Base-by-base conservation (phyloP, 2,113 vertebrate genomes). In the Otus sunia region DNA sequence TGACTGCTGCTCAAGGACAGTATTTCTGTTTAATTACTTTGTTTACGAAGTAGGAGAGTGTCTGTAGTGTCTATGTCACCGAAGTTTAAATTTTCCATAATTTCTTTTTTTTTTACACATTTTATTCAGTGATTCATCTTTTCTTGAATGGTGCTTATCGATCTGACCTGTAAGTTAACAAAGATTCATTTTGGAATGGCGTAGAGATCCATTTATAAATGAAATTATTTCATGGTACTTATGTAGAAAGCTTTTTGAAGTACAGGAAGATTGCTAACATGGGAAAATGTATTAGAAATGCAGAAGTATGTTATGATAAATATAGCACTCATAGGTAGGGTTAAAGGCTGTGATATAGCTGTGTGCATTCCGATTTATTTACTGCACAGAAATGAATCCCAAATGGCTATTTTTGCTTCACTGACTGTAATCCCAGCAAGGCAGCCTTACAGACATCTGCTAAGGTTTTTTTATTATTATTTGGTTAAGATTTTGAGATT, bases 391-490 rank as follows among this genome's bases (percentile, higher is more conserved):
- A 96, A 94, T 92, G 53, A 92, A 90, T 75, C 85, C 77, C 85
- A 85, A 69, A 17, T 83, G 47, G 55, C 68, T 91, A 16, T 92
- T 90, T 92, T 95, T 96, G 92, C 84, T 94, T 96, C 52, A 5
- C 76, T 95, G 58, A 47, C 53, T 90, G 25, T 72, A 96, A 95
- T 92, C 69, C 56, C 59, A 81, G 81, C 76, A 63, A 94, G 62
- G 64, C 77, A 85, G 74, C 53, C 60, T 66, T 87, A 71, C 23
- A 92, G 95, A 88, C 67, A 95, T 93, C 79, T 93, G 77, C 69
- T 80, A 58, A 91, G 81, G 18, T 36, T 97, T 90, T 90, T 94
- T 95, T 90, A 82, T 88, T 92, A 80, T 96, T 95, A 85, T 94
- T 96, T 72, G 66, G 30, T 89, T 86, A 90, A 88, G 68, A 81